Evolutionary conservation across 2,797 vertebrate species (phyloP).

Genomic region (Allobates femoralis): DNA sequence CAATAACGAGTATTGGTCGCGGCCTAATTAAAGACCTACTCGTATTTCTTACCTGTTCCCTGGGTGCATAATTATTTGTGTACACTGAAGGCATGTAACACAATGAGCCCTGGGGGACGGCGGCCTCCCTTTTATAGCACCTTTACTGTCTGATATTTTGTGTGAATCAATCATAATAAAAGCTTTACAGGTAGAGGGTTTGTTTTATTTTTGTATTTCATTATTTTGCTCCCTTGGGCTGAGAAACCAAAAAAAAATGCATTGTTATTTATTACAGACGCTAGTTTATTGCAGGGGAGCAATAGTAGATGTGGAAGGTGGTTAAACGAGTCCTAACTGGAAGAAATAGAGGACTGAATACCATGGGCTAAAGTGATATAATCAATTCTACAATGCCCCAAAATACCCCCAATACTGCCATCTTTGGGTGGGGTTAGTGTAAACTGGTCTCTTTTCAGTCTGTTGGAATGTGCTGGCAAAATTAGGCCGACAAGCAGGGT

Average conservation of each 20-base stretch:
- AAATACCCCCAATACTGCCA: too few relatives aligned
- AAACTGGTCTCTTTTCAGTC: too few relatives aligned
- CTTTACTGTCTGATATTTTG: slow-evolving; percentile 29
- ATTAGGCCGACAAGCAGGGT: too few relatives aligned
- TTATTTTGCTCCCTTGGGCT: slow-evolving; percentile 2
- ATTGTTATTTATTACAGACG: neutral
- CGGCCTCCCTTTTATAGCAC: slow-evolving; percentile 21
- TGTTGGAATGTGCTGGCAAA: too few relatives aligned
- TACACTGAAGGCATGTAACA: slow-evolving; percentile 51
- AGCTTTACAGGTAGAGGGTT: neutral
- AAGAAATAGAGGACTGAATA: too few relatives aligned
- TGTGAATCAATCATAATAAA: slow-evolving; percentile 45
- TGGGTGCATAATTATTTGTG: slow-evolving; percentile 54
- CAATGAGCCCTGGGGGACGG: slow-evolving; percentile 32
- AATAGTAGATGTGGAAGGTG: neutral
- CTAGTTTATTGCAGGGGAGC: neutral
- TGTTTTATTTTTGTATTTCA: slow-evolving; percentile 21
- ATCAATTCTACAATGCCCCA: too few relatives aligned
- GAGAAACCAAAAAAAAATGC: neutral
- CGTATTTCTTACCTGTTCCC: slow-evolving; percentile 45
- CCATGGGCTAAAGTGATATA: too few relatives aligned
- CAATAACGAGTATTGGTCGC: slow-evolving; percentile 35
- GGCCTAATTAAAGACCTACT: slow-evolving; percentile 48
- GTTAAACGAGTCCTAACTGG: neutral
- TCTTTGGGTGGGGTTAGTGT: too few relatives aligned